Evolutionary conservation across 2,113 vertebrate genomes (phyloP), one percentile per base, ranked within the genome.

Genomic region (Maccullochella peelii): DNA sequence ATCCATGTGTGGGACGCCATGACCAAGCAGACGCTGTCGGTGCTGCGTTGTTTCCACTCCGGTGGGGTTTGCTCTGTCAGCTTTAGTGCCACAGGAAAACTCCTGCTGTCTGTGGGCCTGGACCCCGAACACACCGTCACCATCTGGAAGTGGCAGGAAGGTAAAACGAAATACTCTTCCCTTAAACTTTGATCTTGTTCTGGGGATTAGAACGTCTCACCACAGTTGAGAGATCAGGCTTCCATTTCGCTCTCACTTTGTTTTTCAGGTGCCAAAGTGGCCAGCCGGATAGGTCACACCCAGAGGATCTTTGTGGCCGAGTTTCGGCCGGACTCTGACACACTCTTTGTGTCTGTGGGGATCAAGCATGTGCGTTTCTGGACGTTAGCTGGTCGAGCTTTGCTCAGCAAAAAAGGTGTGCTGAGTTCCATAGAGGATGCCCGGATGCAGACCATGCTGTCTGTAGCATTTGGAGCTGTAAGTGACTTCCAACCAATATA

Each of bases 141-240:
- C 93, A 97, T 99, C 92, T 99, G 98, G 98, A 98, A 97, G 81
- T 99, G 98, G 98, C 98, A 99, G 87, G 98, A 99, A 98, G 98
- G 89, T 91, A 82, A 47, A 25, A 63, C 52, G 2, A 25, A 55
- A 74, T 47, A 8, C 16, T 40, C 23, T 25, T 15, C 58, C 8
- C 4, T 65, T 27, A 49, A 50, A 55, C 16, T 20, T 47, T 23
- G 30, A 30, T 33, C 57, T 72, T 38, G 16, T 63, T 18, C 0
- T 47, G 14, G 6, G 38, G 25, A 25, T 73, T 21, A n/a, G 2
- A 78, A 23, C 14, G 5, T 58, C 40, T 6, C 15, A n/a, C n/a
- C 30, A 21, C 8, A 20, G 5, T 1, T 52, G 6, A 55, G 11
- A 11, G 27, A 36, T 77, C 25, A 54, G 2, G 1, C 23, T 49